These are phyloP conservation scores for Cettia cetti DNA, from an alignment of 2,113 vertebrate species.

Conservation along the genomic window DNA sequence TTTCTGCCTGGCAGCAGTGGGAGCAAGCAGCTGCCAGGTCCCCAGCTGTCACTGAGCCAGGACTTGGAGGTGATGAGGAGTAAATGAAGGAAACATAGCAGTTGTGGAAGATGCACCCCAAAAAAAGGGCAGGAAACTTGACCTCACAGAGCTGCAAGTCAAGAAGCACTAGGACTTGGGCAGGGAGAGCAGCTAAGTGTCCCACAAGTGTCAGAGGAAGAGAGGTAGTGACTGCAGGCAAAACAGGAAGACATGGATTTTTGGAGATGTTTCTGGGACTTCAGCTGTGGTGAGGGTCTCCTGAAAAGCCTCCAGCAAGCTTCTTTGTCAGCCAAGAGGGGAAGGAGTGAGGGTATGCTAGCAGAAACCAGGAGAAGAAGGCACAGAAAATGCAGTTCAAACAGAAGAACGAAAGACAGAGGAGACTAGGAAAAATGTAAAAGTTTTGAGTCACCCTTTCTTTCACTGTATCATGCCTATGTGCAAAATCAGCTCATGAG, in stretches of 20 bases:
- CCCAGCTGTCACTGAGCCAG: background rate
- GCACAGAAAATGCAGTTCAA: background rate
- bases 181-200: background rate
- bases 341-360: background rate
- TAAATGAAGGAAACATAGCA: fast-evolving
- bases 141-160: background rate
- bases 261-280: background rate
- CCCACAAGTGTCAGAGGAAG: fast-evolving
- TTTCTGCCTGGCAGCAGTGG: background rate
- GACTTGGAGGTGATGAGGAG: background rate
- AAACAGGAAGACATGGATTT: background rate
- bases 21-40: background rate
- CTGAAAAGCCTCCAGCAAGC: background rate
- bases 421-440: fast-evolving
- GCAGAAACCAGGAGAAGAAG: background rate
- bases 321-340: background rate
- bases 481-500: background rate
- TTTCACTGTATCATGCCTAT: background rate
- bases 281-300: background rate
- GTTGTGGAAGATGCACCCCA: fast-evolving
- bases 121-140: background rate
- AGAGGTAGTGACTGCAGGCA: background rate
- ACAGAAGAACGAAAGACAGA: background rate
- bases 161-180: background rate
- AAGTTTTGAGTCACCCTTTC: background rate